Evolutionary conservation across 2,888 invertebrate genomes (phyloP), one percentile per base, ranked within the genome.

Genomic region (Hemistola chrysoprasaria): DNA sequence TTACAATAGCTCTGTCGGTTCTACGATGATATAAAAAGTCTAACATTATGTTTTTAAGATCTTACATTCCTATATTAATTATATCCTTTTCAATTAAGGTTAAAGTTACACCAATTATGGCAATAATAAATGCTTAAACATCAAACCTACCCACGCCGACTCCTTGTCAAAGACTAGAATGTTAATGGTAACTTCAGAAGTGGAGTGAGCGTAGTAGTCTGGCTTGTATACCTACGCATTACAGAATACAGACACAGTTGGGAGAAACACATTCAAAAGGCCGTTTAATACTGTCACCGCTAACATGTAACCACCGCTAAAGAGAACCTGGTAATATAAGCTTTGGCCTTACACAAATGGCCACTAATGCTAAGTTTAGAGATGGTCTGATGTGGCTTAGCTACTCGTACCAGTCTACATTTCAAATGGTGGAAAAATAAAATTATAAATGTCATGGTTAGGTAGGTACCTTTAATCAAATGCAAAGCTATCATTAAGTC

Each of bases 401-500:
- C 50, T 51, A 59, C n/a, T n/a, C n/a, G n/a, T n/a, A n/a, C 50
- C 46, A 47, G 54, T 47, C 47, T 49, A 56, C 51, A 55, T 49
- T 59, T 58, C 56, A 61, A 56, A 63, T 58, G 57, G 56, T 60
- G 61, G 53, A 50, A 70, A 73, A 80, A 78, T 65, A 78, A 83
- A 80, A 72, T 77, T 73, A 78, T 75, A 76, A 76, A 75, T 75
- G 71, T 75, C 71, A 71, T 71, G 78, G 80, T 83, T 78, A n/a
- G n/a, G n/a, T n/a, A n/a, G n/a, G n/a, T n/a, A 78, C 80, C 78
- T 82, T 78, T 81, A 86, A 83, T 85, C 78, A 83, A 85, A 87
- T 83, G 80, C 80, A 84, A 82, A 79, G 78, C 79, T 81, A 83
- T 85, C 80, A 83, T 86, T 84, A 84, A 82, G 77, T 73, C 75